A percentile compares a stretch with the other conserved stretches of the same genome.
Conservation (phyloP, 2,797 vertebrate species). For the Emydoidea blandingii region DNA sequence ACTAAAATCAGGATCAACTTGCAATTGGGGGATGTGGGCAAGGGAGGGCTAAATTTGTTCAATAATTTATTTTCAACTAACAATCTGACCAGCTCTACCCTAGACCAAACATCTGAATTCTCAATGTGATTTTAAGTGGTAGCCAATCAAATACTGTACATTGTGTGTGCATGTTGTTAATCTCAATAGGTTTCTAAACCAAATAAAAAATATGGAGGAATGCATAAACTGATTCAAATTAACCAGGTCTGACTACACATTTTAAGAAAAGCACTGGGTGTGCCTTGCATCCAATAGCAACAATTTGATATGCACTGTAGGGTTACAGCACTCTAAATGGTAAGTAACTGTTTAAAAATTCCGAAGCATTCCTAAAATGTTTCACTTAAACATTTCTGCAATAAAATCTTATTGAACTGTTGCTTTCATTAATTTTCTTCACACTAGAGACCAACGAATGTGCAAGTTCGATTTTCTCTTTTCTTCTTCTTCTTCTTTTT, state of each 20-base stretch:
- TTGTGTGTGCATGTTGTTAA: conserved; percentile 21
- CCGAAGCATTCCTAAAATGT: conserved; percentile 73
- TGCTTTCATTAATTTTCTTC: conserved; percentile 80
- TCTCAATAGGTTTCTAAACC: conserved; percentile 59
- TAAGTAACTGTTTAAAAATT: conserved; percentile 78
- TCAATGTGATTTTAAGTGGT: not conserved
- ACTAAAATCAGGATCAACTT: not conserved
- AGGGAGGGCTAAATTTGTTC: not conserved
- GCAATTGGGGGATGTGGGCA: not conserved
- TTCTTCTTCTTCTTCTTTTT: not conserved
- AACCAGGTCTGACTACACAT: conserved; percentile 65
- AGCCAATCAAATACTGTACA: not conserved
- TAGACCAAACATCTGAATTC: not conserved
- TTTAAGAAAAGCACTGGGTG: conserved; percentile 67
- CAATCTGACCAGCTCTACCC: not conserved
- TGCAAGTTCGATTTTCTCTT: conserved; percentile 49
- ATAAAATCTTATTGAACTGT: conserved; percentile 78
- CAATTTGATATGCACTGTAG: conserved; percentile 63
- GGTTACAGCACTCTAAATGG: conserved; percentile 48
- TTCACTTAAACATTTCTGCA: conserved; percentile 79
- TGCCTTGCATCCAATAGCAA: conserved; percentile 70
- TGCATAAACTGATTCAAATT: conserved; percentile 65
- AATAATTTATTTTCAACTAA: not conserved
- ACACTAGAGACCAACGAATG: conserved; percentile 64
- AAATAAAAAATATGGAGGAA: conserved; percentile 54